Evolutionary conservation across 2,888 invertebrate species (phyloP).

Genomic region (Microchrysa polita): DNA sequence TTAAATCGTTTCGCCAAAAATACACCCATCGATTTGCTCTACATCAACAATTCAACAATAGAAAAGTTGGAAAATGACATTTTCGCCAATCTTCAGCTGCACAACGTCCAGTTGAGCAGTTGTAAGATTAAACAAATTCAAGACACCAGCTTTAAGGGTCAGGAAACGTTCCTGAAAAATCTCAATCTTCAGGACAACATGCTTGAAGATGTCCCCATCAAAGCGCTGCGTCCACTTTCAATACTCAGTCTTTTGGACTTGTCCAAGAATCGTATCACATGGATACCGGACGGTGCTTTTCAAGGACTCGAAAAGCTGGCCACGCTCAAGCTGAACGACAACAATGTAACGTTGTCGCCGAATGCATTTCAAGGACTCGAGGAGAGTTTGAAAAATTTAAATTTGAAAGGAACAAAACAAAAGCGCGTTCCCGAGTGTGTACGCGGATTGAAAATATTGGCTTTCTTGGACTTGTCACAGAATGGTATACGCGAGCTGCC

Average conservation of each 20-base stretch:
- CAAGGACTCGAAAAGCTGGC: conserved; percentile 76
- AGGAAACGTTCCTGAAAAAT: conserved; percentile 82
- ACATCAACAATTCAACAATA: conserved; percentile 88
- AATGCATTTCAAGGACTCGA: conserved; percentile 83
- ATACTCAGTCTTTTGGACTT: conserved; percentile 84
- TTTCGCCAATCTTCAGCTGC: conserved; percentile 76
- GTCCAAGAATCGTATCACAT: conserved; percentile 80
- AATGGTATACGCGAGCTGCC: conserved; percentile 86
- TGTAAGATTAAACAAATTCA: conserved; percentile 79
- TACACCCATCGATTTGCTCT: conserved; percentile 81
- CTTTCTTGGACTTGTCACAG: conserved; percentile 89
- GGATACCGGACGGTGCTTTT: conserved; percentile 81
- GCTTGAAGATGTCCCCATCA: conserved; percentile 79
- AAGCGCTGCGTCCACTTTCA: conserved; percentile 73
- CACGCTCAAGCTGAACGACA: conserved; percentile 87
- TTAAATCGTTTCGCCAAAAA: conserved; percentile 75
- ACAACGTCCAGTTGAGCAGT: conserved; percentile 85
- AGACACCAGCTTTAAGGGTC: conserved; percentile 81
- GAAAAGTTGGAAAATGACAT: conserved; percentile 73
- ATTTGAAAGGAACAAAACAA: conserved; percentile 87
- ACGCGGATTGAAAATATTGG: conserved; percentile 78
- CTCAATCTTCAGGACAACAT: conserved; percentile 87
- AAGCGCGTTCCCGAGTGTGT: conserved; percentile 83
- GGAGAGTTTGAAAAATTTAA: conserved; percentile 83
- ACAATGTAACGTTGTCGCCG: conserved; percentile 78